Conservation (phyloP, 2,888 invertebrate genomes). For the Tipula confusa region DNA sequence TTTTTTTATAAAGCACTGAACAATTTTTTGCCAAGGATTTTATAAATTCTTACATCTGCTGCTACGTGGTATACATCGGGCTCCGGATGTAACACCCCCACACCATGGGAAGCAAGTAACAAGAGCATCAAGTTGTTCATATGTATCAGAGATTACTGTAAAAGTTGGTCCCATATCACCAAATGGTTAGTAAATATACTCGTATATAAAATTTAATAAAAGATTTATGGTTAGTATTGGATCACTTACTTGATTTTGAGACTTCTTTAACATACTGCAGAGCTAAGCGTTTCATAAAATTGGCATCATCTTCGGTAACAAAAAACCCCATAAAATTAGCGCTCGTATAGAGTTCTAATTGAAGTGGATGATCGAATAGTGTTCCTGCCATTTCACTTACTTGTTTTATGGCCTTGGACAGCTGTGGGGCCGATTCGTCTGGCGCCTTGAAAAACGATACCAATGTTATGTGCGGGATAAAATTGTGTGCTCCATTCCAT, state of each 20-base stretch:
- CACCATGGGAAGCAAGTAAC: conserved; percentile 77
- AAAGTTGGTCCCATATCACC: not conserved
- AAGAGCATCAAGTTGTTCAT: conserved; percentile 70
- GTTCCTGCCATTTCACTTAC: conserved; percentile 69
- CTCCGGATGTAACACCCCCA: conserved; percentile 55
- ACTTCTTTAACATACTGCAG: conserved; percentile 77
- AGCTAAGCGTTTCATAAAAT: conserved; percentile 72
- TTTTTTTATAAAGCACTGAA: conserved; percentile 21
- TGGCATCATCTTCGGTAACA: conserved; percentile 75
- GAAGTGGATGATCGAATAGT: conserved; percentile 60
- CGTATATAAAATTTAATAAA: not conserved
- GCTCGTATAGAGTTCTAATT: conserved; percentile 77
- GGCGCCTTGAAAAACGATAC: conserved; percentile 86
- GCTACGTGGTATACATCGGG: conserved; percentile 59
- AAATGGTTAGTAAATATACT: not conserved
- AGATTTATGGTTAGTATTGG: not conserved
- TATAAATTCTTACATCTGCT: conserved; percentile 56
- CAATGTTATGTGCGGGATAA: conserved; percentile 83
- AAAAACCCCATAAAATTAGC: conserved; percentile 90
- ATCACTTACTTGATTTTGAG: conserved; percentile 63
- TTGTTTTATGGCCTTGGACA: conserved; percentile 67
- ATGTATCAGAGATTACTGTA: conserved; percentile 57
- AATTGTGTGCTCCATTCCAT: conserved; percentile 89
- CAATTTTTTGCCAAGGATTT: not conserved
- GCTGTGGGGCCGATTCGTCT: conserved; percentile 65